Conservation (phyloP, 1,140 invertebrate genomes). For the Microplitis demolitor region DNA sequence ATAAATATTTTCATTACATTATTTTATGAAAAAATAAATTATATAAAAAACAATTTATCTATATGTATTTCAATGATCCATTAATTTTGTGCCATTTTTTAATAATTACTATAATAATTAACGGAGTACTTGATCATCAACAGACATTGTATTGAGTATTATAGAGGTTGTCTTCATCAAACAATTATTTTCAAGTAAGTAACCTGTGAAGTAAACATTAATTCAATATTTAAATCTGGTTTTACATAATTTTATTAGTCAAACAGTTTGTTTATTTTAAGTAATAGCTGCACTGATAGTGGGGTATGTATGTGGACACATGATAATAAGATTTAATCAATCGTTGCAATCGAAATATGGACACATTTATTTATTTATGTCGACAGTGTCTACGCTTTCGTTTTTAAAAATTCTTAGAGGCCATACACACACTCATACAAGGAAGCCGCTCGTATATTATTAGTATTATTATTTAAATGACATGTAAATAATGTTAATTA, state of each 20-base stretch:
- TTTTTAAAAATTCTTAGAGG: not conserved
- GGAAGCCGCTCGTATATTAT: slow-evolving; percentile 1
- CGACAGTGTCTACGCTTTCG: not conserved
- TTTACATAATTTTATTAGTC: not conserved
- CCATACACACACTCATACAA: not conserved
- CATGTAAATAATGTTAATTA: slow-evolving; percentile 13
- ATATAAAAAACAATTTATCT: not conserved
- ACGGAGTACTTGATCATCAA: not conserved
- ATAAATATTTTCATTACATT: slow-evolving; percentile 10
- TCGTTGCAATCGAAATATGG: not conserved
- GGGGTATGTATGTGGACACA: not conserved
- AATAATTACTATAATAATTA: not conserved
- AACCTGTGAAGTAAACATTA: not conserved
- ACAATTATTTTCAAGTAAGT: not conserved
- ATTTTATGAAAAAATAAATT: not conserved
- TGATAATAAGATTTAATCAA: not conserved
- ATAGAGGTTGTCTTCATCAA: slow-evolving; percentile 7
- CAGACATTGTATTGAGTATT: not conserved
- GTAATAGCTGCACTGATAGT: slow-evolving; percentile 24
- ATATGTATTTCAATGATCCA: not conserved
- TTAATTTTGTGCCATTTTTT: not conserved
- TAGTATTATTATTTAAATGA: not conserved
- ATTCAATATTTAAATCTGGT: slow-evolving; percentile 3
- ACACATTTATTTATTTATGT: not conserved
- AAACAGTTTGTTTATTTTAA: not conserved